These are phyloP conservation scores for Rhea pennata DNA, from an alignment of 2,113 vertebrate species.

Conservation along the genomic window DNA sequence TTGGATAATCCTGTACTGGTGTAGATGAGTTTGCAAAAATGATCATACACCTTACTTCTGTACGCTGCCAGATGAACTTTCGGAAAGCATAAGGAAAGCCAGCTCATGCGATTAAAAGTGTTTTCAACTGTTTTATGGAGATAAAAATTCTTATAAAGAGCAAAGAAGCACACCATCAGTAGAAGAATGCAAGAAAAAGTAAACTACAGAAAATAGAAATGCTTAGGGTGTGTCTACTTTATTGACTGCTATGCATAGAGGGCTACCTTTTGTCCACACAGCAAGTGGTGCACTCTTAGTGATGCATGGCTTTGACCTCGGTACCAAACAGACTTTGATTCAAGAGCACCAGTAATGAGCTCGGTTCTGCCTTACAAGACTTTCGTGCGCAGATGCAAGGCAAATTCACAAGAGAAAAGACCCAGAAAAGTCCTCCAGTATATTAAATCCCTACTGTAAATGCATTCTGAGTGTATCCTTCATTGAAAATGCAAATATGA, in stretches of 20 bases:
- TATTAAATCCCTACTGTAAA: neutral
- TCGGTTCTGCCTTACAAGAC: neutral
- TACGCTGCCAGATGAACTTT: neutral
- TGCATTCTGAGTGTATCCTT: neutral
- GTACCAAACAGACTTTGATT: neutral
- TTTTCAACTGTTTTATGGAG: neutral
- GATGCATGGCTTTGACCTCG: neutral
- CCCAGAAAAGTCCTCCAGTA: neutral
- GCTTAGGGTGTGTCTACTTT: accelerated
- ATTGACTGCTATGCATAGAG: neutral
- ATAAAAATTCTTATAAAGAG: neutral
- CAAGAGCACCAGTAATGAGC: neutral
- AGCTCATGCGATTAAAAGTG: neutral
- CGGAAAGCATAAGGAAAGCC: neutral
- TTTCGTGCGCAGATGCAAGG: neutral
- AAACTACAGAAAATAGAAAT: neutral
- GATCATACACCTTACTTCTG: neutral
- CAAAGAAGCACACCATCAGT: neutral
- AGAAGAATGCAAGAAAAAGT: neutral
- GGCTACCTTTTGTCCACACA: neutral
- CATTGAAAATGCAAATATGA: neutral
- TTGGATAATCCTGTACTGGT: neutral
- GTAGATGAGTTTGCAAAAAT: neutral
- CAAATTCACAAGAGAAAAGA: neutral
- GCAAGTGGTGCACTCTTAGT: neutral